Evolutionary conservation across 2,888 invertebrate species (phyloP).

Genomic region (Caenorhabditis becei): DNA sequence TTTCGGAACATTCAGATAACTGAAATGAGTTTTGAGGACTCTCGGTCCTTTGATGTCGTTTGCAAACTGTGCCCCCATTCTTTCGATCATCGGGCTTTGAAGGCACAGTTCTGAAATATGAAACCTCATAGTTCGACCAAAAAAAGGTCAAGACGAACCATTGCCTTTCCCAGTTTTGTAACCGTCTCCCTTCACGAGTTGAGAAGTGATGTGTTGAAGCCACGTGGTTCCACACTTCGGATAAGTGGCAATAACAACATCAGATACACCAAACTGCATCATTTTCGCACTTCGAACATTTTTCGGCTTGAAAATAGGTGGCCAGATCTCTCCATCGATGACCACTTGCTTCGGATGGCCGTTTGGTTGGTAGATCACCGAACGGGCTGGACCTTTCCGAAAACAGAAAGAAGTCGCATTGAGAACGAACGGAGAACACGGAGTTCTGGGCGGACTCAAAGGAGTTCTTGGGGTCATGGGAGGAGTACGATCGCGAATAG

Average conservation of each 20-base stretch:
- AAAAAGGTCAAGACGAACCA: conserved; percentile 41
- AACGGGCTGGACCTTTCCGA: conserved; percentile 67
- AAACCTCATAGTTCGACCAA: background rate
- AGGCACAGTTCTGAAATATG: conserved; percentile 77
- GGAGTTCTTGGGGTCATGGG: conserved; percentile 66
- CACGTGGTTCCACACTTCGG: conserved; percentile 82
- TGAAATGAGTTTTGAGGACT: conserved; percentile 80
- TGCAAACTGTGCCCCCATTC: conserved; percentile 79
- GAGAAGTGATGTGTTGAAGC: conserved; percentile 81
- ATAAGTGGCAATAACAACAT: conserved; percentile 81
- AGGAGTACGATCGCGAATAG: conserved; percentile 61
- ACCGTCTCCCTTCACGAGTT: conserved; percentile 70
- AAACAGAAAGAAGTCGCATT: conserved; percentile 69
- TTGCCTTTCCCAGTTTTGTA: conserved; percentile 69
- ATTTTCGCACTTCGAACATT: conserved; percentile 77
- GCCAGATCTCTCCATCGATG: conserved; percentile 81
- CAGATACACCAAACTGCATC: conserved; percentile 71
- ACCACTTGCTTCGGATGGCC: conserved; percentile 78
- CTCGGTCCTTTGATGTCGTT: conserved; percentile 75
- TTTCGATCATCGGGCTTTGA: conserved; percentile 80
- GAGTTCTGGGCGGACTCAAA: conserved; percentile 64
- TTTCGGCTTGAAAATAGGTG: conserved; percentile 79
- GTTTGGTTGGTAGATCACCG: conserved; percentile 74
- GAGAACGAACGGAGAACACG: conserved; percentile 68
- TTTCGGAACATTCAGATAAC: conserved; percentile 76